A percentile compares a stretch with the other conserved stretches of the same genome.
Evolutionary conservation across 2,113 vertebrate genomes (phyloP).

Genomic region (Mellivora capensis): DNA sequence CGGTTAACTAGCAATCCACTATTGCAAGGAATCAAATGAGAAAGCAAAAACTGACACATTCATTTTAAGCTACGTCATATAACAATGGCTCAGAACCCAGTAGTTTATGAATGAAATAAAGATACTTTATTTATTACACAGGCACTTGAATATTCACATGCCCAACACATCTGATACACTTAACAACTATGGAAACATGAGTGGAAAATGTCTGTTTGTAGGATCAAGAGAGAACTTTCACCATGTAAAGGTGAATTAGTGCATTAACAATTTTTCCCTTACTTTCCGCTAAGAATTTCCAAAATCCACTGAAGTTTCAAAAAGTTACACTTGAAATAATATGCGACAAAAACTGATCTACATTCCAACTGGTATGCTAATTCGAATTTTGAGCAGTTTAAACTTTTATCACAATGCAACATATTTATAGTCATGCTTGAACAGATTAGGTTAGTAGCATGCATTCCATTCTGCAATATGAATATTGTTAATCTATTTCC

Average conservation of each 20-base stretch:
- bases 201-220: slow-evolving; percentile 72
- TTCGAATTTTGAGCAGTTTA: slow-evolving; percentile 68
- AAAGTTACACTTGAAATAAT: slow-evolving; percentile 69
- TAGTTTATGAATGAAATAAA: slow-evolving; percentile 80
- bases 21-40: slow-evolving; percentile 42
- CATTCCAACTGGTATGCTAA: slow-evolving; percentile 66
- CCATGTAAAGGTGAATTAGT: slow-evolving; percentile 51
- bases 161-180: slow-evolving; percentile 77
- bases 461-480: slow-evolving; percentile 79
- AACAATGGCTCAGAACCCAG: slow-evolving; percentile 79
- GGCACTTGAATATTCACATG: slow-evolving; percentile 75
- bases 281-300: slow-evolving; percentile 75
- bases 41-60: slow-evolving; percentile 73
- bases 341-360: slow-evolving; percentile 61
- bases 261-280: slow-evolving; percentile 76
- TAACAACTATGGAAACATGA: slow-evolving; percentile 72
- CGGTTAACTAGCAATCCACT: background rate
- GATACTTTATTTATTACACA: slow-evolving; percentile 81
- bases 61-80: slow-evolving; percentile 65
- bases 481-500: slow-evolving; percentile 77
- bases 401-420: slow-evolving; percentile 76
- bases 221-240: slow-evolving; percentile 63
- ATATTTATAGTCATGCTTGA: slow-evolving; percentile 77
- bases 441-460: slow-evolving; percentile 76
- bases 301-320: slow-evolving; percentile 61